Percentiles rank a stretch among this genome's conserved stretches.
Evolutionary conservation across 2,113 vertebrate species (phyloP).

Genomic region (Gymnocephalus cernua): DNA sequence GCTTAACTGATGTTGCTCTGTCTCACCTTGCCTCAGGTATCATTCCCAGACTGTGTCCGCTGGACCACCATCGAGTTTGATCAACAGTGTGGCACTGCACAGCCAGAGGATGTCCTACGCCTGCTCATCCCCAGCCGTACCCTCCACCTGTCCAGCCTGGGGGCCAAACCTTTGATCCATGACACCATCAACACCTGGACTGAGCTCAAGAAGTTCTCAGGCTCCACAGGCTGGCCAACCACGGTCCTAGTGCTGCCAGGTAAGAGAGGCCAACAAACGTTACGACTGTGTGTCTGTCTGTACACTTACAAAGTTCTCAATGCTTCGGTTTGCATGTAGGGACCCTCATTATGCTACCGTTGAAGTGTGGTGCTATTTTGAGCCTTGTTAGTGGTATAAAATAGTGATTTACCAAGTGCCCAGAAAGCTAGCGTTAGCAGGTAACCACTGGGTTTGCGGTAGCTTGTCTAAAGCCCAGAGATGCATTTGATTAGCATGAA

Average conservation of each 20-base stretch:
- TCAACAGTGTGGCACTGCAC: constrained; percentile 95
- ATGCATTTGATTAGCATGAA: too few species aligned
- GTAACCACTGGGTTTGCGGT: too few species aligned
- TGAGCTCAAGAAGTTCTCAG: constrained; percentile 97
- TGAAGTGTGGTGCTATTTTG: too few species aligned
- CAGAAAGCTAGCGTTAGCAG: too few species aligned
- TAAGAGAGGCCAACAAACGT: constrained; percentile 51
- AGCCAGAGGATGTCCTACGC: constrained; percentile 95
- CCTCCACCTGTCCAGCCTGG: constrained; percentile 89
- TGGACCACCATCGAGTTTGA: constrained; percentile 99
- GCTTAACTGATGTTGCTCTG: neutral
- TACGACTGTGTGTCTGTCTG: neutral
- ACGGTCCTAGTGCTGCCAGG: constrained; percentile 96
- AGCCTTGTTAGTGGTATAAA: too few species aligned
- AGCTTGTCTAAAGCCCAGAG: too few species aligned
- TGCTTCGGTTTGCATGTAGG: too few species aligned
- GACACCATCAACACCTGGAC: constrained; percentile 98
- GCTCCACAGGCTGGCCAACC: constrained; percentile 94
- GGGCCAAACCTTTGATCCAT: constrained; percentile 90
- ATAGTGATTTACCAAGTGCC: too few species aligned
- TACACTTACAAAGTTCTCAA: too few species aligned
- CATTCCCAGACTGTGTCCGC: constrained; percentile 97
- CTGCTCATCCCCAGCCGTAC: constrained; percentile 94
- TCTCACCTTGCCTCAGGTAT: constrained; percentile 83
- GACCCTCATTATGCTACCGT: too few species aligned